These are phyloP conservation scores for Gallinago undulata DNA, from an alignment of 2,113 vertebrate genomes.

Conservation along the genomic window DNA sequence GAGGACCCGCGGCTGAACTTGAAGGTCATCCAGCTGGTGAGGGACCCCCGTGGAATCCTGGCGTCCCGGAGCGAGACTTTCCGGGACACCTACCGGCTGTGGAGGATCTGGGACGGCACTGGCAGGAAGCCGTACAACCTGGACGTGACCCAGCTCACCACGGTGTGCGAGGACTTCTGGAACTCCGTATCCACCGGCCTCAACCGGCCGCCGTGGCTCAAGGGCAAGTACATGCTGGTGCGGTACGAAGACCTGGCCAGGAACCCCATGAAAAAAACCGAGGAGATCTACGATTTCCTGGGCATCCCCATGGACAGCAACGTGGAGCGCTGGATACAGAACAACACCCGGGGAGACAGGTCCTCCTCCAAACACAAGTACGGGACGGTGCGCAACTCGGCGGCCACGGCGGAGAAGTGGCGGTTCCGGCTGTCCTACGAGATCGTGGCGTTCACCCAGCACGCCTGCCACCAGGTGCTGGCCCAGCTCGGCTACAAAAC, in stretches of 20 bases:
- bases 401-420: constrained; percentile 94
- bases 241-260: constrained; percentile 95
- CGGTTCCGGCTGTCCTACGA: constrained; percentile 93
- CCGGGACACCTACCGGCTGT: constrained; percentile 92
- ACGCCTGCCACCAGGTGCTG: constrained; percentile 88
- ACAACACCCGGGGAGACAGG: constrained; percentile 91
- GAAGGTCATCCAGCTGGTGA: constrained; percentile 95
- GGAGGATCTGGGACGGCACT: constrained; percentile 95
- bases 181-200: constrained; percentile 91
- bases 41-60: constrained; percentile 93
- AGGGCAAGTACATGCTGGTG: constrained; percentile 96
- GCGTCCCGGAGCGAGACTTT: constrained; percentile 95
- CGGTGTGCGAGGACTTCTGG: constrained; percentile 93
- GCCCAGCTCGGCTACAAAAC: constrained; percentile 89
- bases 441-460: constrained; percentile 93
- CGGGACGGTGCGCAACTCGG: constrained; percentile 91
- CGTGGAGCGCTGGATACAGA: constrained; percentile 92
- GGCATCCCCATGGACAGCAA: constrained; percentile 90
- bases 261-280: constrained; percentile 91
- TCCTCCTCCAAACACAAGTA: constrained; percentile 93
- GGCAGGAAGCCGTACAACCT: constrained; percentile 92
- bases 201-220: constrained; percentile 88
- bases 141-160: constrained; percentile 89
- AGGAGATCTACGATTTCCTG: constrained; percentile 93
- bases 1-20: constrained; percentile 93